Base-by-base conservation (phyloP, 2,797 vertebrate genomes). In the Philypnodon macrostomus region DNA sequence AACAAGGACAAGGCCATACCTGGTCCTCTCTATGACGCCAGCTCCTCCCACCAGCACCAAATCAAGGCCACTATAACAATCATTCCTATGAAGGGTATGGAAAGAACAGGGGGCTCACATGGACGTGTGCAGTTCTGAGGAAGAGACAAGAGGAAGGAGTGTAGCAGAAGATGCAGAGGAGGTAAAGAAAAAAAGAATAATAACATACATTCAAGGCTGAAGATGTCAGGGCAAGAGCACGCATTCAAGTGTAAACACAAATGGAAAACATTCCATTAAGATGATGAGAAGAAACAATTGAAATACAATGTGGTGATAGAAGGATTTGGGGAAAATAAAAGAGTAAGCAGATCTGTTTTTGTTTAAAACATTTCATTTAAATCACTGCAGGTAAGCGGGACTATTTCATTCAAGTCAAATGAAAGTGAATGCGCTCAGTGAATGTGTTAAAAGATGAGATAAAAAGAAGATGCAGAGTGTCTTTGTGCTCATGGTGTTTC, bases 1-100 rank as follows among this genome's bases (percentile, higher is more conserved):
- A 80, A 64, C 75, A 86, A 79, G 78, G 83, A 74, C 78, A 79
- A 80, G 88, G 81, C 86, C 90, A 75, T 95, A 95, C 94, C 94
- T 96, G 91, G 79, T 88, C 79, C 85, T 69, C 60, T 80, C 88
- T 93, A 93, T 87, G 91, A 91, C 23, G 90, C 90, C 78, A 92
- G 91, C 90, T 96, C 93, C 72, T 92, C 91, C 92, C 91, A 94
- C 90, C 93, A 95, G 90, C 93, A 95, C 93, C 93, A 92, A 86
- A 92, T 89, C 89, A 93, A 88, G 83, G 91, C 91, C 88, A 91
- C 85, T 87, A 94, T 90, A 85, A 93, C 90, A 92, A 94, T 90
- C 91, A 92, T 88, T 89, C 92, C 93, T 92, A 93, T 87, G 69
- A 93, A 87, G 88, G 91, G 90, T 85, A 91, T 83, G 86, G 92